Evolutionary conservation across 1,140 invertebrate species (phyloP).

Genomic region (Amphibalanus amphitrite): DNA sequence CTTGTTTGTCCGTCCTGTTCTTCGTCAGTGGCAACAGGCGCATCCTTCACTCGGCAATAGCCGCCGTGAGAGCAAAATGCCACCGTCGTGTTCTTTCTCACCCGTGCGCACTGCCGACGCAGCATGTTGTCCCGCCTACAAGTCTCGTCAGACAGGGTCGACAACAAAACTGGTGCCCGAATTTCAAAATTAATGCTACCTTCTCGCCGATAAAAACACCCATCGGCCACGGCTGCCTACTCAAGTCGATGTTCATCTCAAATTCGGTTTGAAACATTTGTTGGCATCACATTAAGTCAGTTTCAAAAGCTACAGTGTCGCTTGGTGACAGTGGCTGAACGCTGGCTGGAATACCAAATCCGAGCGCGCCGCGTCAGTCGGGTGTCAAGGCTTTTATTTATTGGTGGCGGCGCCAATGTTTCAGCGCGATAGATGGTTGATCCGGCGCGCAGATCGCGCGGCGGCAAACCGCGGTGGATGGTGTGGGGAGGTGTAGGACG

Average conservation of each 20-base stretch:
- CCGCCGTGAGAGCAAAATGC: too few species aligned
- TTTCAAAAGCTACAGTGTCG: not conserved
- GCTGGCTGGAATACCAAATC: not conserved
- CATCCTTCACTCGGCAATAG: too few species aligned
- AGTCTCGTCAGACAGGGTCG: too few species aligned
- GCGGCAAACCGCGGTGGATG: too few species aligned
- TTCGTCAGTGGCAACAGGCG: too few species aligned
- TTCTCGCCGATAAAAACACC: not conserved
- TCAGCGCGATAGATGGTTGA: not conserved
- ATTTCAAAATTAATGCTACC: not conserved
- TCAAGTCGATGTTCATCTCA: not conserved
- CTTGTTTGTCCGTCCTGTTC: too few species aligned
- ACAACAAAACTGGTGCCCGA: too few species aligned
- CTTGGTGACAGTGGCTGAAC: not conserved
- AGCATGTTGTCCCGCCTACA: too few species aligned
- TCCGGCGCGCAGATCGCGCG: not conserved
- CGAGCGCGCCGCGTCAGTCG: not conserved
- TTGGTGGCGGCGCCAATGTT: not conserved
- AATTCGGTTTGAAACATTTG: constrained; percentile 1
- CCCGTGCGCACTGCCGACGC: too few species aligned
- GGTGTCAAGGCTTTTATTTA: not conserved
- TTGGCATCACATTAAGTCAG: not conserved
- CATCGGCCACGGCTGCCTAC: not conserved
- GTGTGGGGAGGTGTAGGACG: too few species aligned
- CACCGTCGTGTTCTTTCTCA: too few species aligned